phyloP scores from a whole-genome alignment of 2,797 vertebrate genomes.

The Enteromius viviparus region DNA sequence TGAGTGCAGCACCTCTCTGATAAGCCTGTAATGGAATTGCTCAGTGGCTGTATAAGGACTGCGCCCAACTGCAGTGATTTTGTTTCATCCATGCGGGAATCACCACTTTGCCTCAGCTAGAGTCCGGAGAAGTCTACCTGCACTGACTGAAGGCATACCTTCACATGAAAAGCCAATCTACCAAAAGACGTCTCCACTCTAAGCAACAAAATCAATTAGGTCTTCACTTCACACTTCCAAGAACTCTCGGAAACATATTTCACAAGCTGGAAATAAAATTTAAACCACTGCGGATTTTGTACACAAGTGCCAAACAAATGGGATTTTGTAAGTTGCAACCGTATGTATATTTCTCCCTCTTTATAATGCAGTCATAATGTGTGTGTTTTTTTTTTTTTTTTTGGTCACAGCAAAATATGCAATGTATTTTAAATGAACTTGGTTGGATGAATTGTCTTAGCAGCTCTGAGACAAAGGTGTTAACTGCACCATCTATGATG shows the following conservation, averaged over 20 bases:
- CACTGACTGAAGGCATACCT: neutral
- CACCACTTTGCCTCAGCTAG: slow-evolving; percentile 19
- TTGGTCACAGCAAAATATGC: neutral
- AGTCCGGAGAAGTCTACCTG: slow-evolving; percentile 1
- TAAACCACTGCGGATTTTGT: neutral
- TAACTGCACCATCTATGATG: slow-evolving; percentile 37
- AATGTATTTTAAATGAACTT: neutral
- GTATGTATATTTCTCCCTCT: neutral
- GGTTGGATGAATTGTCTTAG: slow-evolving; percentile 18
- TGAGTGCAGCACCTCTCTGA: slow-evolving; percentile 36
- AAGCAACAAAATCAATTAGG: slow-evolving; percentile 12
- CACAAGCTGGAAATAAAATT: neutral
- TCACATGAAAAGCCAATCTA: slow-evolving; percentile 23
- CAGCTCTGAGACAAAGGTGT: slow-evolving; percentile 31
- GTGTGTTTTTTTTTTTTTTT: too few species aligned
- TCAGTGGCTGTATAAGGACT: slow-evolving; percentile 47
- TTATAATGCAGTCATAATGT: neutral
- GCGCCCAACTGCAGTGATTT: slow-evolving; percentile 6
- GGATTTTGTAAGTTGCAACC: neutral
- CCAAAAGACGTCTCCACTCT: neutral
- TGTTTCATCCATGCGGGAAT: slow-evolving; percentile 40
- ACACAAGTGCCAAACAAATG: neutral
- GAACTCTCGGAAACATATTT: slow-evolving; percentile 8
- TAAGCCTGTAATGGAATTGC: slow-evolving; percentile 40
- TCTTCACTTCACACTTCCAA: neutral